Base-by-base conservation (phyloP, 23 tunicate species). In the Halocynthia aurantium region DNA sequence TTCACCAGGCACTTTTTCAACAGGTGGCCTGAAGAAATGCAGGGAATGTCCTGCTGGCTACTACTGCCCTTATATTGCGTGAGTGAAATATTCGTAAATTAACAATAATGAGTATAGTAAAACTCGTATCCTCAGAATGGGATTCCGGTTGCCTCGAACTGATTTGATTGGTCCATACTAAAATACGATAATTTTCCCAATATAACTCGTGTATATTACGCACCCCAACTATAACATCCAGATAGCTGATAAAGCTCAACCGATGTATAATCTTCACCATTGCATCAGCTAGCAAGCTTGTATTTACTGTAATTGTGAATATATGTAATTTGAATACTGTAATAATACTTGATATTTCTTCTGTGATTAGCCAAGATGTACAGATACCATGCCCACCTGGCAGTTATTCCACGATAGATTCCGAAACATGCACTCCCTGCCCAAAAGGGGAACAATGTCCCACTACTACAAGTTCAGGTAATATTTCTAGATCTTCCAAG, bases 41-140 rank as follows among this genome's bases (percentile, higher is more conserved):
- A n/a, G 52, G 5, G 57, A 66, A 21, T 92, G 98, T 51, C 75
- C 88, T 13, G 82, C 85, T 8, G 98, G 98, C 52, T 86, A 70
- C 17, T 86, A 86, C 73, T 92, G 98, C 80, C 98, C 98, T 7
- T 86, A 73, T 62, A 86, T 63, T 22, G 53, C 74, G 98, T 92
- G 70, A 80, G 73, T 58, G 8, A 19, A 61, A 20, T 15, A 18
- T 10, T 8, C 70, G 17, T 78, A 8, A 20, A 6, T n/a, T 0
- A 17, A 15, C 64, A 1, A 15, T 15, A 60, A 60, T 60, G 2
- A 60, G n/a, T 60, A 60, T 60, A 15, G n/a, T 60, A 17, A 15
- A 15, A 15, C 17, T 60, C 64, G 64, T 15, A 60, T 0, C 17
- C n/a, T 13, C 68, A 2, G 4, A 72, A 12, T 66, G 4, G 44